Percentiles rank a stretch among this genome's conserved stretches.
Evolutionary conservation across 2,797 vertebrate genomes (phyloP).

Genomic region (Poecilia wingei): DNA sequence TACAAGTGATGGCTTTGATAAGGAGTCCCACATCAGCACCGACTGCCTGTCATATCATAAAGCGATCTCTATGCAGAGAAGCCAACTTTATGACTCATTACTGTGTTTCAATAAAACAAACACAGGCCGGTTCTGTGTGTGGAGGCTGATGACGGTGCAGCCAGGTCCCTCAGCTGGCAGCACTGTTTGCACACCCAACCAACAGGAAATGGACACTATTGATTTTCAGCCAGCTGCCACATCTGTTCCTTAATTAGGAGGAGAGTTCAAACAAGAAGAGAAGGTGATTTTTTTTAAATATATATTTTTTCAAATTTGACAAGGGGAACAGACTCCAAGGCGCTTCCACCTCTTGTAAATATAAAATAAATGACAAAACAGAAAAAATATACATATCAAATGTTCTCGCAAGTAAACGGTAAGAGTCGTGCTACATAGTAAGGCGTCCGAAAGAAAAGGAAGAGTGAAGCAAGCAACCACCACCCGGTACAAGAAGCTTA

Average conservation of each 20-base stretch:
- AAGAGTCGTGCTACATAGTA: neutral
- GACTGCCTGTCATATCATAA: neutral
- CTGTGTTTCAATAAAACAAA: constrained; percentile 44
- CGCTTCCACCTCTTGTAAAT: neutral
- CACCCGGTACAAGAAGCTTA: constrained; percentile 24
- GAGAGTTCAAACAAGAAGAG: neutral
- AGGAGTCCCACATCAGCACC: constrained; percentile 20
- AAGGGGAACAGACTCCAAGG: neutral
- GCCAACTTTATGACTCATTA: neutral
- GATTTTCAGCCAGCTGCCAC: constrained; percentile 62
- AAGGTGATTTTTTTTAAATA: neutral
- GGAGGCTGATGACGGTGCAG: constrained; percentile 20
- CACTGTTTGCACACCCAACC: constrained; percentile 38
- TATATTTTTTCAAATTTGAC: neutral
- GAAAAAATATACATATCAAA: neutral
- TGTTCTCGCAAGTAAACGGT: neutral
- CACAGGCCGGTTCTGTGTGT: constrained; percentile 13
- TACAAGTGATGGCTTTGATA: constrained; percentile 15
- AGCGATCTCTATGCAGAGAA: constrained; percentile 2
- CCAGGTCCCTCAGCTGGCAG: constrained; percentile 31
- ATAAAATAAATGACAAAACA: neutral
- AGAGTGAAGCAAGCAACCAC: neutral
- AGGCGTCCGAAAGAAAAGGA: constrained; percentile 9
- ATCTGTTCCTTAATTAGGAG: constrained; percentile 44
- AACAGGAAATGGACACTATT: constrained; percentile 51